phyloP scores from a whole-genome alignment of 2,797 vertebrate species.

The Girardinus metallicus region DNA sequence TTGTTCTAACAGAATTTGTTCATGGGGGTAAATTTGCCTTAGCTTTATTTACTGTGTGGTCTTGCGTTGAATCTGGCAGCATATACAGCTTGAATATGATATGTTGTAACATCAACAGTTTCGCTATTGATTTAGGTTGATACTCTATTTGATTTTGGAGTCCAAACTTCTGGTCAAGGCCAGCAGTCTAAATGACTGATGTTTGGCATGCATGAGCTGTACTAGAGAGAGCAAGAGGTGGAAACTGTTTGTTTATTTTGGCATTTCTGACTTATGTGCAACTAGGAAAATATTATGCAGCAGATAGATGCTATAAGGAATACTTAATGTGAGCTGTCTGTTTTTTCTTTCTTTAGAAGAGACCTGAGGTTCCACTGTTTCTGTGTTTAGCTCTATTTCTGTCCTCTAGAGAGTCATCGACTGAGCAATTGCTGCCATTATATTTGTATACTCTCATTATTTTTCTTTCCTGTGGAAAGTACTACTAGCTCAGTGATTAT shows the following conservation, averaged over 20 bases:
- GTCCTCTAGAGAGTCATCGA: neutral
- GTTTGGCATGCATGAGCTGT: constrained; percentile 46
- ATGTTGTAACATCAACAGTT: constrained; percentile 51
- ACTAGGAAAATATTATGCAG: constrained; percentile 11
- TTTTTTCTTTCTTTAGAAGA: neutral
- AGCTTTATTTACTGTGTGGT: constrained; percentile 54
- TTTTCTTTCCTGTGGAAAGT: constrained; percentile 2
- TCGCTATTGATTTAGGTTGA: constrained; percentile 60
- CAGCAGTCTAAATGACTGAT: constrained; percentile 58
- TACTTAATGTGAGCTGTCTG: neutral
- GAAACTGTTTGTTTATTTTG: constrained; percentile 25
- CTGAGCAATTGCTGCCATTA: neutral
- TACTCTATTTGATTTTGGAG: constrained; percentile 49
- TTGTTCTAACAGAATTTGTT: constrained; percentile 39
- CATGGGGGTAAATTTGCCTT: constrained; percentile 38
- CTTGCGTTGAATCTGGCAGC: constrained; percentile 34
- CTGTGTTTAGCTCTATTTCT: neutral
- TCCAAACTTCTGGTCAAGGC: constrained; percentile 50
- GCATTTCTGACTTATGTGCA: constrained; percentile 26
- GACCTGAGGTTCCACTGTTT: neutral
- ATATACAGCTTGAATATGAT: constrained; percentile 62
- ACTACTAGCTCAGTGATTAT: neutral
- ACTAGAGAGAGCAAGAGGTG: constrained; percentile 29
- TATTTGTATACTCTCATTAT: neutral
- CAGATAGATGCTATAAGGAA: neutral